Evolutionary conservation across 2,888 invertebrate genomes (phyloP), one percentile per base, ranked within the genome.

Genomic region (Ptychoptera contaminata): DNA sequence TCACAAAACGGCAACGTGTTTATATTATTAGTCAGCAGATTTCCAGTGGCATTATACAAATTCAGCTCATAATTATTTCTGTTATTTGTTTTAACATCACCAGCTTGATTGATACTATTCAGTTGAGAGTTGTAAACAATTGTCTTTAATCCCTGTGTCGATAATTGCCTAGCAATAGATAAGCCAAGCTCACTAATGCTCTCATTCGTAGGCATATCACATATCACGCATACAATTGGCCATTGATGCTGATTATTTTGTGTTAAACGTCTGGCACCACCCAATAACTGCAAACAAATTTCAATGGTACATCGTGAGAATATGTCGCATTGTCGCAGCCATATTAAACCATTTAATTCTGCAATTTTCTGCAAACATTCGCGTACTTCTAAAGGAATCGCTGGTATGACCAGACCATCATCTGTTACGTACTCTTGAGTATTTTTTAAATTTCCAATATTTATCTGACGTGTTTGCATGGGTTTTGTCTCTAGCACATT

Each of bases 231-330:
- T 41, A 86, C 84, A 40, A 75, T 75, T 44, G 91, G 91, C 72
- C 79, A 75, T 67, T 92, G 92, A 67, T 92, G 92, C 49, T 79
- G 79, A 65, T 92, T 92, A 55, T 82, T 77, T 39, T 88, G 82
- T 59, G 83, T 86, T 46, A 91, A 69, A 44, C 90, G 71, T 55
- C 87, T 80, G 34, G 79, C 82, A 43, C 92, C 91, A 36, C 92
- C 92, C 46, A 86, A 67, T 43, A 92, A 69, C 53, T 83, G 80
- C 10, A 87, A 72, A 48, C 82, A 81, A 68, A 91, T 80, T 67
- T 92, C 92, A 45, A 82, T 77, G 29, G 82, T 79, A 37, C 86
- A 87, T 50, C 91, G 74, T 37, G 88, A 90, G 58, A 88, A 71
- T 57, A 88, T 73, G 63, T 85, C 82, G 44, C 77, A 68, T 60